Evolutionary conservation across 23 tunicate species (phyloP).

Genomic region (Ciona savignyi): DNA sequence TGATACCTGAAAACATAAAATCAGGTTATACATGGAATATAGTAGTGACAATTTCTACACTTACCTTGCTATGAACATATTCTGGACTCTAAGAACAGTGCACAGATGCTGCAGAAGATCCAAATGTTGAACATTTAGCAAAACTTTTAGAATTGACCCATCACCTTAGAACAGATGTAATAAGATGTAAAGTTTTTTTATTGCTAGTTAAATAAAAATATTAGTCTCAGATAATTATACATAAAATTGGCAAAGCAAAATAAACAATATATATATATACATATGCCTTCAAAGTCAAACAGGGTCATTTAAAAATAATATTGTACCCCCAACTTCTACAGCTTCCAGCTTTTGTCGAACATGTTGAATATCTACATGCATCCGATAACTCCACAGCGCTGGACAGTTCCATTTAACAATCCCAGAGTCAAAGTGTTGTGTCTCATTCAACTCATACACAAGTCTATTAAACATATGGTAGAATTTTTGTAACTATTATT

Average conservation of each 20-base stretch:
- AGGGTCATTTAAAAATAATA: too few relatives aligned
- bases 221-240: background rate
- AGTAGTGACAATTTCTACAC: background rate
- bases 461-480: background rate
- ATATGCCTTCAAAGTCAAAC: too few relatives aligned
- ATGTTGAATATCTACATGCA: constrained; percentile 20
- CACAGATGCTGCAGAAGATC: constrained; percentile 26
- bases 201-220: background rate
- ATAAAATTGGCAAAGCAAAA: background rate
- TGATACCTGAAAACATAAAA: constrained; percentile 19
- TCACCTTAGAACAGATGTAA: constrained; percentile 17
- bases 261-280: too few relatives aligned
- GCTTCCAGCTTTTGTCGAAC: constrained; percentile 26
- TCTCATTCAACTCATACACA: constrained; percentile 9
- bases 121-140: constrained; percentile 29
- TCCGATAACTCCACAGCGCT: constrained; percentile 25
- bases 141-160: constrained; percentile 30
- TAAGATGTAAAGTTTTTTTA: too few relatives aligned
- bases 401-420: constrained; percentile 22
- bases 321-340: constrained; percentile 24
- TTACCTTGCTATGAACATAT: constrained; percentile 30
- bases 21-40: background rate
- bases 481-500: background rate
- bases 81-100: constrained; percentile 16
- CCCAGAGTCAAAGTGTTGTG: background rate